Evolutionary conservation across 2,797 vertebrate species (phyloP).

Genomic region (Acanthurus lineatus): DNA sequence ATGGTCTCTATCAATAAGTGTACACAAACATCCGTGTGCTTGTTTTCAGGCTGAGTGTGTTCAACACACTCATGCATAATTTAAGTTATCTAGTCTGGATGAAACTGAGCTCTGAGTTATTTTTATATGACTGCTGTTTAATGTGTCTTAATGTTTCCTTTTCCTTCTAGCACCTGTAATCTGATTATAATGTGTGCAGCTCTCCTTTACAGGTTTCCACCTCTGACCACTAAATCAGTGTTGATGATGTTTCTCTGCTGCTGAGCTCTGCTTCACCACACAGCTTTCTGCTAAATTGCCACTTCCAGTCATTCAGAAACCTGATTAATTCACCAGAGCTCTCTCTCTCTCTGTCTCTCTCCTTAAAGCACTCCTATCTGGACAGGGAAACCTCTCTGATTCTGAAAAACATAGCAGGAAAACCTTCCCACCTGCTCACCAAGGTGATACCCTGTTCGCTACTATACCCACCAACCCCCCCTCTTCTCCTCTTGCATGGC

Average conservation of each 20-base stretch:
- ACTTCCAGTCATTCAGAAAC: constrained; percentile 45
- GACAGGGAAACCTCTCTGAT: constrained; percentile 99
- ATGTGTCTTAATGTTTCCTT: background rate
- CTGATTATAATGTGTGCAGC: constrained; percentile 1
- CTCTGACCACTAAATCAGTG: constrained; percentile 5
- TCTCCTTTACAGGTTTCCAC: constrained; percentile 50
- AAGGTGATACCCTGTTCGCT: constrained; percentile 90
- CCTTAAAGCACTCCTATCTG: constrained; percentile 98
- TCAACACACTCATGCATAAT: background rate
- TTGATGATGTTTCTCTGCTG: constrained; percentile 24
- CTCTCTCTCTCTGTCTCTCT: constrained; percentile 63
- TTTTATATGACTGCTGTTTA: background rate
- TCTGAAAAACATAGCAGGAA: constrained; percentile 99
- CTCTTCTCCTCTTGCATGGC: constrained; percentile 18
- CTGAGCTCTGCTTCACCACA: constrained; percentile 68
- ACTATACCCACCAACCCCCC: constrained; percentile 64
- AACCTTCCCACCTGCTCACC: constrained; percentile 99
- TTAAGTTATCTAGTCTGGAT: background rate
- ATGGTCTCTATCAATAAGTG: too few species aligned
- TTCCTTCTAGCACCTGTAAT: background rate
- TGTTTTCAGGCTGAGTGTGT: too few species aligned
- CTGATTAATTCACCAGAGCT: constrained; percentile 56
- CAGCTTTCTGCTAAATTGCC: constrained; percentile 74
- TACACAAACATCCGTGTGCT: too few species aligned
- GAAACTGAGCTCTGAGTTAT: background rate